Evolutionary conservation across 2,888 invertebrate genomes (phyloP).

Genomic region (Lissocephala sabroskyi): DNA sequence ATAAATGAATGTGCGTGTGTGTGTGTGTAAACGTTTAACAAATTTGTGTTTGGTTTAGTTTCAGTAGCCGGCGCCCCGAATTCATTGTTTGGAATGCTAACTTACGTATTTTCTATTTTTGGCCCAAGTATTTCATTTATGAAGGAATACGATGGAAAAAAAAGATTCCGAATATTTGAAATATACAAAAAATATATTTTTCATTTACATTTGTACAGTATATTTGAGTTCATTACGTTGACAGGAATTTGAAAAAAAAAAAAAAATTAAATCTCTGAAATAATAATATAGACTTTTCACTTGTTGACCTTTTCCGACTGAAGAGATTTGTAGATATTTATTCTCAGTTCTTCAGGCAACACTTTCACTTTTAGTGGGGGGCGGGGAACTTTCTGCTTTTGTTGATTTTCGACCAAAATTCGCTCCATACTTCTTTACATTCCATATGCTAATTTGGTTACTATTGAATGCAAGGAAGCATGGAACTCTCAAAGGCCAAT

Average conservation of each 20-base stretch:
- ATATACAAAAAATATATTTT: too few relatives aligned
- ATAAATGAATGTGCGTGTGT: too few relatives aligned
- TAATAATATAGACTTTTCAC: not conserved
- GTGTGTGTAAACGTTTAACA: constrained; percentile 19
- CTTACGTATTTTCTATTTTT: constrained; percentile 43
- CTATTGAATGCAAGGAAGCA: constrained; percentile 75
- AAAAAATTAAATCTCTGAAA: too few relatives aligned
- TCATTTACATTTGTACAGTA: too few relatives aligned
- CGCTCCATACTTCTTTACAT: constrained; percentile 75
- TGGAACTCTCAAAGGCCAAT: constrained; percentile 72
- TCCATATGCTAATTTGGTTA: constrained; percentile 72
- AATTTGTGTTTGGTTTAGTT: constrained; percentile 27
- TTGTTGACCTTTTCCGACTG: not conserved
- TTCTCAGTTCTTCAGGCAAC: not conserved
- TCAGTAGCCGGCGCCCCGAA: too few relatives aligned
- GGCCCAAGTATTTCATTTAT: too few relatives aligned
- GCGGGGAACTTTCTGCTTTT: not conserved
- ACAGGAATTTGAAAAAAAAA: too few relatives aligned
- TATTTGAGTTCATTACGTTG: too few relatives aligned
- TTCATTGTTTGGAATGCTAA: too few relatives aligned
- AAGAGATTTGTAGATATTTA: not conserved
- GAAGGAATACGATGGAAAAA: too few relatives aligned
- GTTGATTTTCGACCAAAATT: constrained; percentile 65
- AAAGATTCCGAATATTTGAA: too few relatives aligned
- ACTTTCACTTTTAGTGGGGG: not conserved